Evolutionary conservation across 2,797 vertebrate genomes (phyloP).

Genomic region (Chromobotia macracanthus): DNA sequence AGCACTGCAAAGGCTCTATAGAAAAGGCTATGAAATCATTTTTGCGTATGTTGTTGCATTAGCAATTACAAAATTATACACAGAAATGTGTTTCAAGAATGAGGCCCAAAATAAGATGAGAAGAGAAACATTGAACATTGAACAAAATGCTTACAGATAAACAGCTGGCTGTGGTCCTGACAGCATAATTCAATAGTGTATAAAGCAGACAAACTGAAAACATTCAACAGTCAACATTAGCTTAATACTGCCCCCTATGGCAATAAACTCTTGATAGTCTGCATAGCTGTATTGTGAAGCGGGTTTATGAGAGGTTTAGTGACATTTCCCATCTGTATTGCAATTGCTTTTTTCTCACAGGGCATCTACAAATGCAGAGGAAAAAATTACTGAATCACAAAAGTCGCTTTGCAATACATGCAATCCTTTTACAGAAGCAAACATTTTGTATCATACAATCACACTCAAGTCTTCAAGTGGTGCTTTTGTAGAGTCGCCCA

Average conservation of each 20-base stretch:
- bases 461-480: constrained; percentile 1
- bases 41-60: not conserved
- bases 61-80: not conserved
- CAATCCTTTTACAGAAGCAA: not conserved
- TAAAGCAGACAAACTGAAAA: constrained; percentile 11
- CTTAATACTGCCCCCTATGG: constrained; percentile 45
- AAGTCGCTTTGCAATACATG: not conserved
- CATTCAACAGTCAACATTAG: constrained; percentile 11
- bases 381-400: not conserved
- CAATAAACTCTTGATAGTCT: not conserved
- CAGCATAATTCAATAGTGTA: constrained; percentile 33
- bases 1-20: not conserved
- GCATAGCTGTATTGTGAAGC: not conserved
- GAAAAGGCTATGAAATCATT: not conserved
- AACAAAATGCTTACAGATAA: constrained; percentile 8
- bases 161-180: constrained; percentile 23
- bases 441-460: constrained; percentile 11
- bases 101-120: not conserved
- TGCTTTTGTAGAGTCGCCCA: not conserved
- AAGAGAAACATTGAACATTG: not conserved
- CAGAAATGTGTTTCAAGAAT: not conserved
- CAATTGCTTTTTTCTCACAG: not conserved
- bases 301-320: not conserved
- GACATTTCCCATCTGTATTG: not conserved
- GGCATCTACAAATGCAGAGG: not conserved